Evolutionary conservation across 1,140 invertebrate species (phyloP), one percentile per base, ranked within the genome.

Genomic region (Archegozetes longisetosus): DNA sequence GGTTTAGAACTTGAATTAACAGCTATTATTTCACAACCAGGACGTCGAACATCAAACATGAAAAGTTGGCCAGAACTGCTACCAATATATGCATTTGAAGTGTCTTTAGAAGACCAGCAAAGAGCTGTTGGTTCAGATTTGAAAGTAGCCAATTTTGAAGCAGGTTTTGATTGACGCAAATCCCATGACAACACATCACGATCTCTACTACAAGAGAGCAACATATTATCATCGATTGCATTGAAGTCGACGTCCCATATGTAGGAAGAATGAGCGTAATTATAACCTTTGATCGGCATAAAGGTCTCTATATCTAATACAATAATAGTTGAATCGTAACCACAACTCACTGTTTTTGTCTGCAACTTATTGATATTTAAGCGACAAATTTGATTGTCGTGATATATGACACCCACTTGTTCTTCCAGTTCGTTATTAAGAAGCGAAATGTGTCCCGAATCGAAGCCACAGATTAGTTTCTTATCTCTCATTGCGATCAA

Each of bases 101-200:
- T 40, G 32, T 50, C n/a, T 40, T 58, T 47, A 13, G 17, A 3
- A 22, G 17, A 1, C 47, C 57, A 58, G 25, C n/a, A n/a, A 3
- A 58, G 25, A 27, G 57, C 46, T 20, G 57, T 58, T 2, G 49
- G 47, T 22, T 50, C 14, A 9, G 57, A 13, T 50, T 6, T 22
- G 4, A 47, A 40, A 17, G 57, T 46, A 24, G 46, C n/a, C 9
- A 20, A 20, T 1, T 12, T 48, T 23, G 14, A 17, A 1, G 48
- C 12, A 3, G n/a, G n/a, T 23, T 23, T 46, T 3, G n/a, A 12
- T 17, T 20, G 22, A 3, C 48, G 46, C 14, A 58, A 24, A 25
- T 58, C 57, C 57, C 57, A 58, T 3, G 40, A 28, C 20, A 58
- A 24, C 3, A 58, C 49, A n/a, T 49, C 3, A 49, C 50, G 6